Evolutionary conservation across 2,113 vertebrate species (phyloP).

Genomic region (Chamaetylas fuelleborni): DNA sequence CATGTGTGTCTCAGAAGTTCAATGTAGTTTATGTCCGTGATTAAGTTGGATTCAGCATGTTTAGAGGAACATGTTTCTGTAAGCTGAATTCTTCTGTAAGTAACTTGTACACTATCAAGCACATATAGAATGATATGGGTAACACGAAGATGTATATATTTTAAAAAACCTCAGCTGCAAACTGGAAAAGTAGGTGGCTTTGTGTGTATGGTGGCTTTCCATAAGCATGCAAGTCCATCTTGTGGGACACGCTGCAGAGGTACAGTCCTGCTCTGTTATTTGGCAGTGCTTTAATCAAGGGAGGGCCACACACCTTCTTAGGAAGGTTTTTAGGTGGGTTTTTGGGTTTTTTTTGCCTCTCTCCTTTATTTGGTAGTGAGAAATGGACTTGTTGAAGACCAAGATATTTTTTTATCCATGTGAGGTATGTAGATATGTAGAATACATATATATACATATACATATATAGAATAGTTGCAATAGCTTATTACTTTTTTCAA

Average conservation of each 20-base stretch:
- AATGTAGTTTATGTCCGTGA: neutral
- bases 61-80: neutral
- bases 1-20: neutral
- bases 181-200: neutral
- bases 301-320: neutral
- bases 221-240: fast-evolving
- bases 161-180: neutral
- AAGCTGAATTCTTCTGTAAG: neutral
- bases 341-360: neutral
- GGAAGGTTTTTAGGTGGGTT: neutral
- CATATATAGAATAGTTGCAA: neutral
- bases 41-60: neutral
- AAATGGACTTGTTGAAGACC: neutral
- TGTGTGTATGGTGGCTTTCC: neutral
- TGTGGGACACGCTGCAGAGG: fast-evolving
- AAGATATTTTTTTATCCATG: neutral
- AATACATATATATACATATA: too few relatives aligned
- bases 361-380: neutral
- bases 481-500: neutral
- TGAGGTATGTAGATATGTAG: neutral
- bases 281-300: neutral
- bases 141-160: neutral
- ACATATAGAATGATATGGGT: neutral
- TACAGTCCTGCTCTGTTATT: neutral
- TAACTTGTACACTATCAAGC: neutral